Conservation (phyloP, 2,113 vertebrate genomes). For the Antechinus flavipes region DNA sequence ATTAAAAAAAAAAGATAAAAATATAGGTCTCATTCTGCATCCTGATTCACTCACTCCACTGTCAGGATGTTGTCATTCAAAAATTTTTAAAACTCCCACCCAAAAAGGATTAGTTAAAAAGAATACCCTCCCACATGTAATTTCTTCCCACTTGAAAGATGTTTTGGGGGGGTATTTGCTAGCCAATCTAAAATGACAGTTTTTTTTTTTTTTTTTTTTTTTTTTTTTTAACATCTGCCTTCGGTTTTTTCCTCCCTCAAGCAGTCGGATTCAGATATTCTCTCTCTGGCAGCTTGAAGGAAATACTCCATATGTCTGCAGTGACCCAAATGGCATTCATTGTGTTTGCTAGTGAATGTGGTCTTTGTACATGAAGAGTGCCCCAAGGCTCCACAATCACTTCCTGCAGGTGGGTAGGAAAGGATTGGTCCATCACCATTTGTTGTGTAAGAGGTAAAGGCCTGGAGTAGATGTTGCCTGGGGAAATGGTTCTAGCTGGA, state of each 20-base stretch:
- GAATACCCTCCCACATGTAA: background rate
- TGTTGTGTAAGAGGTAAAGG: conserved; percentile 21
- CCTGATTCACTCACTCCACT: background rate
- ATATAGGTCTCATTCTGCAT: background rate
- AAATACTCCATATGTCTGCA: conserved; percentile 36
- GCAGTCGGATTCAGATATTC: background rate
- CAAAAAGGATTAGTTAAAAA: conserved; percentile 36
- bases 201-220: too few species aligned
- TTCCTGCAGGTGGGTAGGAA: conserved; percentile 43
- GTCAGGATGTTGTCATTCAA: background rate
- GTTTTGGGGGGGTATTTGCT: conserved; percentile 1
- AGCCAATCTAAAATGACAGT: conserved; percentile 18
- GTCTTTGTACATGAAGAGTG: conserved; percentile 38
- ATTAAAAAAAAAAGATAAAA: too few species aligned
- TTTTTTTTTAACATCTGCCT: background rate
- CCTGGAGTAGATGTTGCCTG: conserved; percentile 37
- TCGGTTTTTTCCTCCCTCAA: background rate
- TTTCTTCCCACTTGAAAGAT: conserved; percentile 35
- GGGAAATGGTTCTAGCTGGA: conserved; percentile 35
- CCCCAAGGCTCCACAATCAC: conserved; percentile 40
- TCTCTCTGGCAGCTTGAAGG: conserved; percentile 42
- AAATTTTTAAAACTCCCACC: background rate
- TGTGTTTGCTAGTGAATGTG: conserved; percentile 23
- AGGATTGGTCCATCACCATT: conserved; percentile 20
- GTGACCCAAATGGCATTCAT: conserved; percentile 39